phyloP scores from a whole-genome alignment of 2,888 invertebrate genomes.

The Eretmocerus hayati region DNA sequence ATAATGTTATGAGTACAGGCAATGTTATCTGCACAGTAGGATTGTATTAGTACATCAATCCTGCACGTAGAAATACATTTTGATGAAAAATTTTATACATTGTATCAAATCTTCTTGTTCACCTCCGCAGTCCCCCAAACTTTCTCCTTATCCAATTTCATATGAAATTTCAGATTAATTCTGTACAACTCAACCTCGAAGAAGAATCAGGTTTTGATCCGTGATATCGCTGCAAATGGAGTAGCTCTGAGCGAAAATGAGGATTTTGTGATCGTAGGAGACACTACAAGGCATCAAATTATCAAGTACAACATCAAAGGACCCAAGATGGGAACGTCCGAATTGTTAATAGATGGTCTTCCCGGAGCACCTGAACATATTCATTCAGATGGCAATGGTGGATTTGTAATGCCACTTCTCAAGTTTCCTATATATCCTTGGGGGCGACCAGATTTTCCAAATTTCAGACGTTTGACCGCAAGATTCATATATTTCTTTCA shows the following conservation, averaged over 20 bases:
- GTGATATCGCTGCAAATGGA: slow-evolving; percentile 79
- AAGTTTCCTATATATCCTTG: slow-evolving; percentile 50
- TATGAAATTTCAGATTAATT: slow-evolving; percentile 65
- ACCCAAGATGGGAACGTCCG: slow-evolving; percentile 68
- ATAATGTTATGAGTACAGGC: too few relatives aligned
- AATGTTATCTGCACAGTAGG: too few relatives aligned
- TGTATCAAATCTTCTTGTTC: neutral
- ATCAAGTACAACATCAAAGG: slow-evolving; percentile 74
- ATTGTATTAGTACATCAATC: too few relatives aligned
- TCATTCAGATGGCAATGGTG: slow-evolving; percentile 54
- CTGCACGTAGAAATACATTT: too few relatives aligned
- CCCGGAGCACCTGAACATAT: slow-evolving; percentile 66
- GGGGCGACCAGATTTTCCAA: slow-evolving; percentile 53
- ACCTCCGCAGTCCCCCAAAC: too few relatives aligned
- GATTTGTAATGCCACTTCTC: slow-evolving; percentile 60
- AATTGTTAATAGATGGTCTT: slow-evolving; percentile 74
- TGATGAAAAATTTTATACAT: too few relatives aligned
- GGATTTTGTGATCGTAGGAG: slow-evolving; percentile 73
- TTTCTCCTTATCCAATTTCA: too few relatives aligned
- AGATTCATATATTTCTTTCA: slow-evolving; percentile 57
- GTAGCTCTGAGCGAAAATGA: slow-evolving; percentile 73
- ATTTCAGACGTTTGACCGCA: slow-evolving; percentile 59
- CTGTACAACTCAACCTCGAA: slow-evolving; percentile 73
- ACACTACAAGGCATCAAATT: slow-evolving; percentile 62
- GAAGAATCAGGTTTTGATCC: slow-evolving; percentile 66